Conservation (phyloP, 2,113 vertebrate species). For the Silurus glanis region DNA sequence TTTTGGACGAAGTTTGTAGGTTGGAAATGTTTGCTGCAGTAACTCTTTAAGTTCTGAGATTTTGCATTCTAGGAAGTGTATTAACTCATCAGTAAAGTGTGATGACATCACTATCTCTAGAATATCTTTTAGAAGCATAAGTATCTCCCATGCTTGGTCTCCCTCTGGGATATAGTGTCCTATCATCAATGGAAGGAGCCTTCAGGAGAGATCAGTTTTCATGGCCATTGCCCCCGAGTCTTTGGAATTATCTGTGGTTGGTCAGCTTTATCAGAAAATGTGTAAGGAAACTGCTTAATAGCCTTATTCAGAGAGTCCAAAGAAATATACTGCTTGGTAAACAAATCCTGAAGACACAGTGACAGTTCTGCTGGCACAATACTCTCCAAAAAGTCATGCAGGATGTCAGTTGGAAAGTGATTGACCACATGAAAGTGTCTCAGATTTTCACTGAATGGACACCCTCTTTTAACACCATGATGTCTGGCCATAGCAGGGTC, state of each 20-base stretch:
- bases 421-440: neutral
- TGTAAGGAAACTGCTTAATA: neutral
- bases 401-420: neutral
- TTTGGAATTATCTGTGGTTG: conserved; percentile 7
- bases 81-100: too few relatives aligned
- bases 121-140: neutral
- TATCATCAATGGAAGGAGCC: neutral
- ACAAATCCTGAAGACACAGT: neutral
- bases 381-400: neutral
- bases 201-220: too few relatives aligned
- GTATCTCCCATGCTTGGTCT: neutral
- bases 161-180: neutral
- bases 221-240: neutral
- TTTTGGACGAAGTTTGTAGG: too few relatives aligned
- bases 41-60: too few relatives aligned
- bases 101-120: neutral
- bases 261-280: neutral
- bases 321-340: neutral
- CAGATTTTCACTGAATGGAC: neutral
- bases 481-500: too few relatives aligned
- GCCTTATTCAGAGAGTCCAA: conserved; percentile 3
- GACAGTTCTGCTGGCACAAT: neutral
- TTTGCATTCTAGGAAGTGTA: too few relatives aligned
- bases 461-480: neutral
- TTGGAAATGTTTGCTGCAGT: too few relatives aligned